Evolutionary conservation across 2,888 invertebrate genomes (phyloP).

Genomic region (Poecilobothrus nobilitatus): DNA sequence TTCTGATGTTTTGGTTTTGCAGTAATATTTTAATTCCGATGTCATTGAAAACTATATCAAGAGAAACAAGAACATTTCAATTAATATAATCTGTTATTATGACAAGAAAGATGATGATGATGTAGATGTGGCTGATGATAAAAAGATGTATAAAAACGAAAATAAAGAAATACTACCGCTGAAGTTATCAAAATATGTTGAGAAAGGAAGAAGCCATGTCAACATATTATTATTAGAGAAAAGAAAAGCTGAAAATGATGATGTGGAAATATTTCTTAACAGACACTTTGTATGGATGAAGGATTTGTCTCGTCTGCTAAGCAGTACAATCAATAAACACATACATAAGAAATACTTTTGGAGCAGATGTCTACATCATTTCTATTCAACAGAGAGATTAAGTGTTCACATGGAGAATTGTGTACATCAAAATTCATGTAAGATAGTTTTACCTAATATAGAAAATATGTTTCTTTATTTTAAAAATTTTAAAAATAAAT

Average conservation of each 20-base stretch:
- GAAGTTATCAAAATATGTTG: no score
- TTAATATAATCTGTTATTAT: slow-evolving; percentile 12
- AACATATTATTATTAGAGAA: slow-evolving; percentile 12
- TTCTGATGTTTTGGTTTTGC: slow-evolving; percentile 28
- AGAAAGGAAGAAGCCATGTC: slow-evolving; percentile 2
- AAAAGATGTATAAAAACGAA: not conserved
- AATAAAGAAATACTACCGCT: no score
- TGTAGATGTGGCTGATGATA: not conserved
- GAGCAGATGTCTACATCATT: slow-evolving; percentile 14
- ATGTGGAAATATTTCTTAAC: not conserved
- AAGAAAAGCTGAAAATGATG: not conserved
- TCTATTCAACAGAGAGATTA: not conserved
- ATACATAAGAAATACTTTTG: slow-evolving; percentile 11
- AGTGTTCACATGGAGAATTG: not conserved
- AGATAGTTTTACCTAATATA: not conserved
- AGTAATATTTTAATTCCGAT: slow-evolving; percentile 23
- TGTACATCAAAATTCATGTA: not conserved
- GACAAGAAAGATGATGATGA: not conserved
- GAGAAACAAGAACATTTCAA: slow-evolving; percentile 20
- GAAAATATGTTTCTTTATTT: not conserved
- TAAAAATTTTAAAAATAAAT: slow-evolving; percentile 9
- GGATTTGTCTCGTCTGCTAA: slow-evolving; percentile 10
- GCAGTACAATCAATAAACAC: not conserved
- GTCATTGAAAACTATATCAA: slow-evolving; percentile 23
- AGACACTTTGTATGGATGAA: slow-evolving; percentile 13